Base-by-base conservation (phyloP, 2,888 invertebrate genomes). In the Esperia sulphurella region DNA sequence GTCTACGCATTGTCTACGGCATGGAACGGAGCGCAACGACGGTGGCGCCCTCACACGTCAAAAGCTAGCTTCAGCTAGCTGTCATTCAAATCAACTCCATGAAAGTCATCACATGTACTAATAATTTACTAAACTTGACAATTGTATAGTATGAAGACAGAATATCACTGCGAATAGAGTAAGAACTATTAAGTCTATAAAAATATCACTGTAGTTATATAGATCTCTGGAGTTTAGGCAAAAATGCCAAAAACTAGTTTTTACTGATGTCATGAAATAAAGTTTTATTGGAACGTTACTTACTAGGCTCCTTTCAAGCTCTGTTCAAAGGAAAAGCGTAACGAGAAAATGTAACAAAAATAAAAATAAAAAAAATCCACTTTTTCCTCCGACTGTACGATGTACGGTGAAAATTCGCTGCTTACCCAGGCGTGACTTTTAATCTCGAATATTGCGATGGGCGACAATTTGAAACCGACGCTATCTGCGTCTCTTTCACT, bases 391-490 rank as follows among this genome's bases (percentile, higher is more conserved):
- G 68, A 61, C 72, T 58, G 68, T 80, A 70, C 75, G 62, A 56
- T 58, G 68, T 80, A 70, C 75, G 62, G 55, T 58, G 63, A 57
- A 62, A 73, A 79, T 77, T 76, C 68, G 69, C 71, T 79, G 80
- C 77, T 78, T 77, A 79, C 71, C 83, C 74, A 80, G 67, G 80
- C 85, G 86, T 84, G 78, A 76, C 84, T 86, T 86, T 86, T 87
- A 86, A 87, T 87, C 86, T 83, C 71, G 81, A 76, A 85, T 84
- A 87, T 87, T 87, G 87, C 83, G 64, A 71, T 67, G 21, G n/a
- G 76, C 75, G 80, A 82, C 83, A 79, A 81, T 82, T 79, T 78
- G 71, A 80, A 80, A 75, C 68, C 63, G 59, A 58, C 62, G 59
- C 56, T 65, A 44, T 48, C 54, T 48, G 54, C 51, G 43, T 69